These are phyloP conservation scores for Alouatta palliata DNA, from an alignment of 2,113 vertebrate genomes.

Conservation along the genomic window DNA sequence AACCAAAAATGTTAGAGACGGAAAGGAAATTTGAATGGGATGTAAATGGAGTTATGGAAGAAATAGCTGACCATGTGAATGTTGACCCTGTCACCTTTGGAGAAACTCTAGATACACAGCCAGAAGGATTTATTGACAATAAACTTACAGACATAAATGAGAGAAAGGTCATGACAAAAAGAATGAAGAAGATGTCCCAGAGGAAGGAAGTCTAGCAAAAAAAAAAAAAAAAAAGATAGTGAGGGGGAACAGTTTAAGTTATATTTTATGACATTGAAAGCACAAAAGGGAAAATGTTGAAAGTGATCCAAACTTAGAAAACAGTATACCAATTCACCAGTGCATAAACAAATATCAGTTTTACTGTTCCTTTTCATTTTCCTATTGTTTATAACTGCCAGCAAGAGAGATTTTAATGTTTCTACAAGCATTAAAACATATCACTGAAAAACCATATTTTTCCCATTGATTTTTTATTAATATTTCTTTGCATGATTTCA, in stretches of 20 bases:
- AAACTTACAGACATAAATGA: background rate
- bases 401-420: background rate
- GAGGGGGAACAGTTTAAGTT: background rate
- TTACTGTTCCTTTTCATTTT: background rate
- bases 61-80: background rate
- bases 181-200: background rate
- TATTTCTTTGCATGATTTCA: background rate
- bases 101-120: background rate
- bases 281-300: too few species aligned
- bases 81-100: background rate
- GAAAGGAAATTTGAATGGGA: background rate
- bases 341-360: background rate
- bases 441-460: background rate
- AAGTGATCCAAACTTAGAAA: background rate
- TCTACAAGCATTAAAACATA: background rate
- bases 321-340: background rate
- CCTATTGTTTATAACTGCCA: background rate
- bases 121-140: background rate
- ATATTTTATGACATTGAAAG: background rate
- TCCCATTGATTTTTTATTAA: background rate
- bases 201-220: background rate
- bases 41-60: background rate
- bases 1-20: background rate
- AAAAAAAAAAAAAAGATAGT: background rate
- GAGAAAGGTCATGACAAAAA: background rate